Evolutionary conservation across 2,797 vertebrate genomes (phyloP).

Genomic region (Scolopax bukidnonensis): DNA sequence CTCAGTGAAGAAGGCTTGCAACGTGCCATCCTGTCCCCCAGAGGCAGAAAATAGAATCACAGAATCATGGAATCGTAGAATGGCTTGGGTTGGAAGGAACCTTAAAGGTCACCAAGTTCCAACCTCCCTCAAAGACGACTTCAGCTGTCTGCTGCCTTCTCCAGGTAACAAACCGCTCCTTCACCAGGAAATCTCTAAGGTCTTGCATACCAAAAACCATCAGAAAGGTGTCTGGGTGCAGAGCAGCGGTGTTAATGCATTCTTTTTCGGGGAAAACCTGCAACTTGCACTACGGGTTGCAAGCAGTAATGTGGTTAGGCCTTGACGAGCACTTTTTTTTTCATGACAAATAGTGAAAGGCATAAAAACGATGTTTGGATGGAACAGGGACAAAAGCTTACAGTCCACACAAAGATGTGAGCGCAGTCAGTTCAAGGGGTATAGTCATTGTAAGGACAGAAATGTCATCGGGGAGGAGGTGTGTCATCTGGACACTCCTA

Average conservation of each 20-base stretch:
- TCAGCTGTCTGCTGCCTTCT: neutral
- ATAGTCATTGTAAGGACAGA: neutral
- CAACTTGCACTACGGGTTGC: fast-evolving
- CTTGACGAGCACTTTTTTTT: fast-evolving
- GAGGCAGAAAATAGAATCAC: no score
- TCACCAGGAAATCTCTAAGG: neutral
- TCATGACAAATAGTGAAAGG: neutral
- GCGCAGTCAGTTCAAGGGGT: fast-evolving
- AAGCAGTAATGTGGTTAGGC: fast-evolving
- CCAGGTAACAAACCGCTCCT: neutral
- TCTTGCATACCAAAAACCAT: neutral
- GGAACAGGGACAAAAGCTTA: neutral
- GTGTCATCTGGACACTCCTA: neutral
- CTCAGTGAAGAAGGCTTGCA: neutral
- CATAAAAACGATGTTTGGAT: neutral
- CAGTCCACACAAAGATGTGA: neutral
- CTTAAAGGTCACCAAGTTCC: no score
- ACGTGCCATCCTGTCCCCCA: fast-evolving
- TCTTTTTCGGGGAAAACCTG: neutral
- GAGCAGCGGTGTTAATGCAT: no score
- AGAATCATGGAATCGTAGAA: no score
- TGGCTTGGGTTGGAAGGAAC: no score
- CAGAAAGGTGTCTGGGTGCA: neutral
- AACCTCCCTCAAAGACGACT: no score
- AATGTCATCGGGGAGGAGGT: neutral